Conservation (phyloP, 2,113 vertebrate species). For the Xiphophorus maculatus region DNA sequence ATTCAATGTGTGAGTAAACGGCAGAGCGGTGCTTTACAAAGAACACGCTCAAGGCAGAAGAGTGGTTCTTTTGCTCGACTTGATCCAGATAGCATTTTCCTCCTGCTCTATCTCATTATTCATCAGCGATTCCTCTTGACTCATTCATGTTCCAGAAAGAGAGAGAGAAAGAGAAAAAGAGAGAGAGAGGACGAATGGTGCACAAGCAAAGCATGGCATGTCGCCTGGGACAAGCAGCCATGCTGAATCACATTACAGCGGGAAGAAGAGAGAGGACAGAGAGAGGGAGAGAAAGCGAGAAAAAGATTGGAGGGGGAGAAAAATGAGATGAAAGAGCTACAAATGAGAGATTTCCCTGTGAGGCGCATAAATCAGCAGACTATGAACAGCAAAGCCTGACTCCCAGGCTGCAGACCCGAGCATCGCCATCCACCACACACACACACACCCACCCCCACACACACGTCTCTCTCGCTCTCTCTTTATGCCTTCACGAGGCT, state of each 20-base stretch:
- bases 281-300: conserved; percentile 16
- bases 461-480: conserved; percentile 6
- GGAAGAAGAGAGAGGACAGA: conserved; percentile 42
- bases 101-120: conserved; percentile 74
- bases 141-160: conserved; percentile 70
- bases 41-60: conserved; percentile 65
- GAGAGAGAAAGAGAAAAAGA: conserved; percentile 27
- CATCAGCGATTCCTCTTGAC: conserved; percentile 70
- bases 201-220: conserved; percentile 68
- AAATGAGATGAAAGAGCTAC: conserved; percentile 78
- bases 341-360: conserved; percentile 81
- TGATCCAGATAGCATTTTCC: conserved; percentile 72
- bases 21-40: conserved; percentile 66
- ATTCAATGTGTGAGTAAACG: conserved; percentile 72
- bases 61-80: conserved; percentile 65
- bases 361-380: conserved; percentile 79
- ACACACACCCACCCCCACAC: conserved; percentile 4
- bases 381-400: conserved; percentile 76
- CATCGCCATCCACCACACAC: conserved; percentile 42
- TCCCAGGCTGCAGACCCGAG: conserved; percentile 70
- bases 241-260: conserved; percentile 76
- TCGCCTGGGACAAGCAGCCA: conserved; percentile 72
- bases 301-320: conserved; percentile 40
- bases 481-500: conserved; percentile 27
- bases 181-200: conserved; percentile 51